Base-by-base conservation (phyloP, 2,113 vertebrate genomes). In the Syrrhaptes paradoxus region DNA sequence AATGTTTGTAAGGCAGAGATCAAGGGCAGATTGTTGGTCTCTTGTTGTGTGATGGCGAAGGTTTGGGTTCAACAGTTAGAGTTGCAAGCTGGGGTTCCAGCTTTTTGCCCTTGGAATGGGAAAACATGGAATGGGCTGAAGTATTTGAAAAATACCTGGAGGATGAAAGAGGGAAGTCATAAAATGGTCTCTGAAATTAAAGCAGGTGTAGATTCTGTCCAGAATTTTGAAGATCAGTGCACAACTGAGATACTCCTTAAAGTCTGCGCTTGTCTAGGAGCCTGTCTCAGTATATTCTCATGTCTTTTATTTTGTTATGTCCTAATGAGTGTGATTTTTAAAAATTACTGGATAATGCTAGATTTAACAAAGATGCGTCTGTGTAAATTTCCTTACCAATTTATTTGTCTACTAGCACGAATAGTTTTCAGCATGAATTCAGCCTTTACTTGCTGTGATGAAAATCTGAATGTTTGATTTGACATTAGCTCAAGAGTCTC, bases 321-420 rank as follows among this genome's bases (percentile, higher is more conserved):
- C n/a, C 29, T 0, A 38, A 41, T 10, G 0, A 59, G 10, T 18
- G 10, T 43, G 4, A 20, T 62, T 87, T 86, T 55, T 19, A 3
- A 25, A 75, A 28, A 58, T 28, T 4, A 7, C 45, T 65, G 9
- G 32, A n/a, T 41, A 63, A n/a, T 55, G 9, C 32, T 59, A 13
- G 21, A 36, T 67, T 55, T 59, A 29, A 13, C 48, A 43, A 82
- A 81, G 5, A 10, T 20, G 19, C 28, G 36, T 59, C 52, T 79
- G 6, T 5, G 6, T 75, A 78, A 32, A 48, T 21, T 24, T 41
- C 32, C 55, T 78, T 77, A 22, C 3, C 22, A 17, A 67, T 45
- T 22, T 31, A 16, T 82, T 61, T 55, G 5, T 58, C 67, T 34
- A 9, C 31, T 34, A 13, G n/a, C n/a, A 36, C 19, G 8, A 32